Percentiles rank a stretch among this genome's conserved stretches.
phyloP scores from a whole-genome alignment of 2,113 vertebrate species.

The Odontophorus gujanensis region DNA sequence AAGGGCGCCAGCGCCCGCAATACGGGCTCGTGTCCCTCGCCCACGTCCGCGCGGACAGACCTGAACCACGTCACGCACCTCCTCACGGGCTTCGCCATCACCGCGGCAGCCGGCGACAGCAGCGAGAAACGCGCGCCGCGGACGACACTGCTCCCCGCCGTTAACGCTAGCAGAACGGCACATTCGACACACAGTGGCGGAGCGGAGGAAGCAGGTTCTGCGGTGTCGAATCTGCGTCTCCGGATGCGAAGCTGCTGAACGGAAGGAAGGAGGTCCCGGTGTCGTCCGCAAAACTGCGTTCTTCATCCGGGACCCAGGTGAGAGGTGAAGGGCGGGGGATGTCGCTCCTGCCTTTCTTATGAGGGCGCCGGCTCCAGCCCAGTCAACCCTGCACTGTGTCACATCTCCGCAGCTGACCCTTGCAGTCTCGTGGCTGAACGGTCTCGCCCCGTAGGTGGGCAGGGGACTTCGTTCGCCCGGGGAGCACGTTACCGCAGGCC shows the following conservation, averaged over 20 bases:
- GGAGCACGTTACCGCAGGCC: neutral
- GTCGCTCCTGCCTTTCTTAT: fast-evolving
- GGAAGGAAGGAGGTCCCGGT: neutral
- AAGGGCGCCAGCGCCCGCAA: no score
- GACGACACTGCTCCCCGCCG: neutral
- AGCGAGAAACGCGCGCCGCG: fast-evolving
- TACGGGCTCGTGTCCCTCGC: no score
- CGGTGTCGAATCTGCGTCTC: constrained; percentile 37
- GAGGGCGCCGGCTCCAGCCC: fast-evolving
- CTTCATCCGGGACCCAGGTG: neutral
- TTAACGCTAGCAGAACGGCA: fast-evolving
- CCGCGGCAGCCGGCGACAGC: neutral
- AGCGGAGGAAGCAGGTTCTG: neutral
- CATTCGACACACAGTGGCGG: neutral
- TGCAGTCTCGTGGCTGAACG: neutral
- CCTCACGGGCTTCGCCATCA: neutral
- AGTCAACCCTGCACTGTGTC: neutral
- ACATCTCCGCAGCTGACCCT: no score
- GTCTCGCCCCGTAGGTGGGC: neutral
- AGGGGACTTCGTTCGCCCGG: neutral
- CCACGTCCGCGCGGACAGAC: neutral
- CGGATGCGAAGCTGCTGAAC: neutral
- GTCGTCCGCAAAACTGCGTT: no score
- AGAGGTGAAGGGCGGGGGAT: neutral
- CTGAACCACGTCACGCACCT: neutral